phyloP scores from a whole-genome alignment of 2,113 vertebrate species.

The Chloropsis hardwickii region DNA sequence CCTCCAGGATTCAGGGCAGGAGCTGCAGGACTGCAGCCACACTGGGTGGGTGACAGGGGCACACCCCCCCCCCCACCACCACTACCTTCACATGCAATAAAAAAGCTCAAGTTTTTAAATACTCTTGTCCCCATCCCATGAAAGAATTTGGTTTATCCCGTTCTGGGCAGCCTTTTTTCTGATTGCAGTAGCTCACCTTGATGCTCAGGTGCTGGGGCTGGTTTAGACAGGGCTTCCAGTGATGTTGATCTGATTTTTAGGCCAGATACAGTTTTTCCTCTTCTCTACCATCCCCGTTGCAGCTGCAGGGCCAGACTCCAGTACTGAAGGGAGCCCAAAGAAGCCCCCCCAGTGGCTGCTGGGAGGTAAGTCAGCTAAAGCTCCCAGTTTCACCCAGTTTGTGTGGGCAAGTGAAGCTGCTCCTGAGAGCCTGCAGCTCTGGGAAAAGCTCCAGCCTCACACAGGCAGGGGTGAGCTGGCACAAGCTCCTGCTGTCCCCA shows the following conservation, averaged over 20 bases:
- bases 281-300: not conserved
- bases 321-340: rapidly evolving
- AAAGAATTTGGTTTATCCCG: not conserved
- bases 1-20: not conserved
- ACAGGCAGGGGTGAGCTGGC: not conserved
- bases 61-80: rapidly evolving
- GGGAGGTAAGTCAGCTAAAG: not conserved
- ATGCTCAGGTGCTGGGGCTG: not conserved
- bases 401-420: not conserved
- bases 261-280: not conserved
- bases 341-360: not conserved
- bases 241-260: not conserved
- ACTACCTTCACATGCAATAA: not conserved
- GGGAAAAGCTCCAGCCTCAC: not conserved
- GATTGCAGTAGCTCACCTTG: not conserved
- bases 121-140: not conserved
- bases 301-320: not conserved
- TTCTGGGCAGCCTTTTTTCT: not conserved
- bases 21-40: not conserved
- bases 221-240: not conserved
- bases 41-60: not conserved
- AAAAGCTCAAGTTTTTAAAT: not conserved
- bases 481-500: not conserved
- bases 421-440: not conserved
- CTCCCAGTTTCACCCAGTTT: not conserved